These are phyloP conservation scores for Coptodon bakossiorum DNA, from an alignment of 2,113 vertebrate genomes.

Conservation along the genomic window DNA sequence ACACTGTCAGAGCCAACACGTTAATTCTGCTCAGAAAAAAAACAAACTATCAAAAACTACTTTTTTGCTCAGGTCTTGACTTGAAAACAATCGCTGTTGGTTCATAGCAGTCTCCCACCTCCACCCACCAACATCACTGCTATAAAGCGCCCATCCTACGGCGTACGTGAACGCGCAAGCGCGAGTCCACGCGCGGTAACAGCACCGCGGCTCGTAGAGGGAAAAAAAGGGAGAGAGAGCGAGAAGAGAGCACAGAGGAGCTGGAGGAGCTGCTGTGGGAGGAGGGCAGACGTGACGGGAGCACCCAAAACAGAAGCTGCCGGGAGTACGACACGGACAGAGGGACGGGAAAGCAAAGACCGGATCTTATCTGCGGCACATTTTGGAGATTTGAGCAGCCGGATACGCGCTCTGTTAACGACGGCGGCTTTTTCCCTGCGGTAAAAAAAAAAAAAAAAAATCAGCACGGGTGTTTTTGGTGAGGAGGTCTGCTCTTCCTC, in stretches of 20 bases:
- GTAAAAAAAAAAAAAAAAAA: neutral
- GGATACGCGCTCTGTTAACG: conserved; percentile 7
- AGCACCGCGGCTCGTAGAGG: neutral
- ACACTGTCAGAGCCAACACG: neutral
- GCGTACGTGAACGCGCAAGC: conserved; percentile 37
- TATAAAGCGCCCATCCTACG: conserved; percentile 19
- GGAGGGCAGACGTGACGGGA: conserved; percentile 19
- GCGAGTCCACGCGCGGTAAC: conserved; percentile 6
- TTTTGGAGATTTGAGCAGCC: neutral
- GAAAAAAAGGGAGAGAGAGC: neutral
- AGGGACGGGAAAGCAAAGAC: neutral
- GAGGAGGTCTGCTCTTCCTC: conserved; percentile 28
- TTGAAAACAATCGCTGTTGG: neutral
- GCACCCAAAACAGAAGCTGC: neutral
- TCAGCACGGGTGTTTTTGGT: neutral
- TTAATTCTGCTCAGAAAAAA: neutral
- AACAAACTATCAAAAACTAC: neutral
- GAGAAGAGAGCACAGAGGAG: neutral
- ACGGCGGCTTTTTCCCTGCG: conserved; percentile 18
- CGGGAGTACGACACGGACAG: neutral
- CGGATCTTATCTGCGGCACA: neutral
- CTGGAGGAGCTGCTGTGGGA: neutral
- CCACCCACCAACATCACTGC: neutral
- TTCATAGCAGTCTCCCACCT: neutral
- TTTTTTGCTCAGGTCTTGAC: neutral